phyloP scores from a whole-genome alignment of 2,797 vertebrate species.

The Pelodytes ibericus region DNA sequence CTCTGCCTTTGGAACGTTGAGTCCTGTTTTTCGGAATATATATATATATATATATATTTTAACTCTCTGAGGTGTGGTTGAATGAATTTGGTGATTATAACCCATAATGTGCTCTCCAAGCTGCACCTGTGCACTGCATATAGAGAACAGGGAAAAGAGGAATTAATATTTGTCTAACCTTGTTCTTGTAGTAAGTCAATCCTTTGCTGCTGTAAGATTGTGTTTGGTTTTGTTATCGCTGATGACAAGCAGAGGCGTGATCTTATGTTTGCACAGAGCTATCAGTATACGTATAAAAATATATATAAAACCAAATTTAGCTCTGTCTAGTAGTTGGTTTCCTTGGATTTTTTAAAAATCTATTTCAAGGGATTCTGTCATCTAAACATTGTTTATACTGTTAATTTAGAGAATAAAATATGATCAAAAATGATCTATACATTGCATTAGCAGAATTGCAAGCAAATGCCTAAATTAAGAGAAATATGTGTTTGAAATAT shows the following conservation, averaged over 20 bases:
- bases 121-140: constrained; percentile 83
- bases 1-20: constrained; percentile 77
- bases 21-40: constrained; percentile 79
- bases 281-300: background rate
- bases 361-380: too few species aligned
- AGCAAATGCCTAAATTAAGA: too few species aligned
- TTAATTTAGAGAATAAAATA: too few species aligned
- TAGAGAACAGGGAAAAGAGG: constrained; percentile 73
- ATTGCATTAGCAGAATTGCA: too few species aligned
- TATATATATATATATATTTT: constrained; percentile 85
- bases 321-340: too few species aligned
- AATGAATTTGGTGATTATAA: constrained; percentile 82
- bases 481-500: too few species aligned
- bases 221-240: constrained; percentile 59
- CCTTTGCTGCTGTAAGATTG: constrained; percentile 62
- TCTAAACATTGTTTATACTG: too few species aligned
- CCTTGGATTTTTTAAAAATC: too few species aligned
- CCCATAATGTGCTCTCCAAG: constrained; percentile 76
- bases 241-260: background rate
- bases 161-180: constrained; percentile 83
- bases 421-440: too few species aligned
- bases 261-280: constrained; percentile 15
- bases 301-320: too few species aligned
- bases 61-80: constrained; percentile 84
- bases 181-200: constrained; percentile 73